Evolutionary conservation across 2,888 invertebrate genomes (phyloP), one percentile per base, ranked within the genome.

Genomic region (Mythimna pallens): DNA sequence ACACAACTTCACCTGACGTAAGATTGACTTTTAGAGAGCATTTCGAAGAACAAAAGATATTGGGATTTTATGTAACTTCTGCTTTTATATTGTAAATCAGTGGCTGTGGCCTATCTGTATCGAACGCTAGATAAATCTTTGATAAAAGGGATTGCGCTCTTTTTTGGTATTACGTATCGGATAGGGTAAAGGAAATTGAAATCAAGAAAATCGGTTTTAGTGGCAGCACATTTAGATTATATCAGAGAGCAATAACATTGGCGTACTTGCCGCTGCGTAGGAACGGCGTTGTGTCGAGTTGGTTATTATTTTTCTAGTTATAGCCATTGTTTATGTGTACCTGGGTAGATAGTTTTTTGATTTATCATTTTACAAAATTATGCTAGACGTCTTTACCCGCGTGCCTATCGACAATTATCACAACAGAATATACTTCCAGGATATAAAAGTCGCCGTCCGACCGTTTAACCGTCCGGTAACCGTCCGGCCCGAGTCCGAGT

Each of bases 1-100:
- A 40, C 70, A 30, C 47, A 68, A 61, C 65, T 73, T 52, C 58
- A 71, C 61, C 80, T 65, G 75, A 73, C 78, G 61, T 74, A 71
- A 75, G 67, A 83, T 85, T 85, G 85, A 81, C 86, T 85, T 81
- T 83, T 79, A 79, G 71, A 76, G 43, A 67, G 52, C 57, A 78
- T 72, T 78, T 67, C 50, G 61, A 70, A 59, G 57, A 61, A 65
- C 80, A 70, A 70, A 25, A 67, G 36, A 68, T 73, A 62, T 72
- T 74, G 62, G 67, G 52, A 66, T 78, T 61, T 77, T 77, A 74
- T 74, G 64, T 76, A 73, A 78, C 54, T 73, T 62, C 25, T 55
- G 40, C n/a, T 14, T 67, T 50, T 59, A 47, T 57, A 65, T 55
- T 67, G 66, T 64, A 70, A 76, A 69, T 76, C 70, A 64, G 52